Evolutionary conservation across 2,113 vertebrate species (phyloP), one percentile per base, ranked within the genome.

Genomic region (Poeciliopsis occidentalis): DNA sequence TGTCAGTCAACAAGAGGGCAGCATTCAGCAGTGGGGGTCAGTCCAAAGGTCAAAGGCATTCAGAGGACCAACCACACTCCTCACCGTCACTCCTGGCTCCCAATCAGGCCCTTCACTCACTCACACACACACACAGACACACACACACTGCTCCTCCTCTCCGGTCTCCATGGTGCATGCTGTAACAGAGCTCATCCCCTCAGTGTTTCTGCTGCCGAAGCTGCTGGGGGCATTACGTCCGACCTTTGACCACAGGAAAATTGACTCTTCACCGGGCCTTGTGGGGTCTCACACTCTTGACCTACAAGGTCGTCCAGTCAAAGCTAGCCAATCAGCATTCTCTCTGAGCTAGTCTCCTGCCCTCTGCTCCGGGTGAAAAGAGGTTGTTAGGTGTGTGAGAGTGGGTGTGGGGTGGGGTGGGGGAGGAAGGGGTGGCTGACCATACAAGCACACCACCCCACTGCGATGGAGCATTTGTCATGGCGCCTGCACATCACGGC

Each of bases 251-350:
- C 87, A 83, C 51, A 76, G 80, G 79, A 89, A 90, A 92, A 94
- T 94, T 92, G 88, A 92, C 92, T 94, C 86, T 91, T 93, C 91
- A 91, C 91, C 80, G 86, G 88, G 90, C 85, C 89, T 87, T 86
- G 85, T 78, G 85, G 77, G 91, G 92, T 92, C 83, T 57, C 57
- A 85, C 83, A 93, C 91, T 93, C 86, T 78, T 87, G 92, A 92
- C 86, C 91, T 70, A 70, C 29, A 39, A 75, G 90, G 88, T 91
- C 84, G 24, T 41, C 73, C 82, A 72, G 86, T 91, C 83, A 92
- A 91, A 92, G 89, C 79, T 84, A 85, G 75, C 88, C 88, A 91
- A 91, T 92, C 87, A 87, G 72, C 12, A 12, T 84, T 76, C 64
- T 81, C 82, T 90, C 85, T 93, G 83, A 89, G 84, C 78, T 88